Base-by-base conservation (phyloP, 37 sponge, comb jelly and placozoan genomes). In the Halichondria panicea region DNA sequence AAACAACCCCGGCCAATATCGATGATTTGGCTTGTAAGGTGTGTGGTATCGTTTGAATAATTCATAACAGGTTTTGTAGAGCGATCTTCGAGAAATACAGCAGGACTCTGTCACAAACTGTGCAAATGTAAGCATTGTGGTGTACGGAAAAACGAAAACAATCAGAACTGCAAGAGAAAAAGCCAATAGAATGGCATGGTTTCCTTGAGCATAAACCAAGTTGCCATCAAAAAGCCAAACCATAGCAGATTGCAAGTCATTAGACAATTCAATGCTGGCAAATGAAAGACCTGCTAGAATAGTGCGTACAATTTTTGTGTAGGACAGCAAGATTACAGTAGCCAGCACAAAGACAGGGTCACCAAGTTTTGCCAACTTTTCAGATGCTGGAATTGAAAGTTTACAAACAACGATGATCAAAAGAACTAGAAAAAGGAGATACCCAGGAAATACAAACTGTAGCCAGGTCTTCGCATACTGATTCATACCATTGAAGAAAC, bases 401-500 rank as follows among this genome's bases (percentile, higher is more conserved):
- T 25, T 4, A 48, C 38, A 12, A 6, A 71, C 5, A 2, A 55
- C 15, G 7, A 57, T 57, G 9, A 74, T 58, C 25, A 58, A 2
- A 1, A n/a, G 42, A 22, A 74, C 22, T 56, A 74, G 33, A 24
- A 27, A 6, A 60, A 60, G 59, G 3, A 74, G 13, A 18, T 71
- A 71, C 3, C n/a, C 13, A 4, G 72, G 72, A 50, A 71, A 71
- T 12, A 13, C 56, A 71, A 52, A 71, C 56, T 71, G 72, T 18
- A 71, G 33, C 72, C 72, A 71, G 24, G 36, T 71, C 15, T 71
- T 71, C 9, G 56, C 54, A 71, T 71, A 71, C 8, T 25, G 19
- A 52, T 71, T 55, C 72, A 71, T 52, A 15, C 72, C 72, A 35
- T 71, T 18, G 12, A 35, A 71, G 32, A 71, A 50, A n/a, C n/a